Evolutionary conservation across 2,113 vertebrate genomes (phyloP).

Genomic region (Coturnix japonica): DNA sequence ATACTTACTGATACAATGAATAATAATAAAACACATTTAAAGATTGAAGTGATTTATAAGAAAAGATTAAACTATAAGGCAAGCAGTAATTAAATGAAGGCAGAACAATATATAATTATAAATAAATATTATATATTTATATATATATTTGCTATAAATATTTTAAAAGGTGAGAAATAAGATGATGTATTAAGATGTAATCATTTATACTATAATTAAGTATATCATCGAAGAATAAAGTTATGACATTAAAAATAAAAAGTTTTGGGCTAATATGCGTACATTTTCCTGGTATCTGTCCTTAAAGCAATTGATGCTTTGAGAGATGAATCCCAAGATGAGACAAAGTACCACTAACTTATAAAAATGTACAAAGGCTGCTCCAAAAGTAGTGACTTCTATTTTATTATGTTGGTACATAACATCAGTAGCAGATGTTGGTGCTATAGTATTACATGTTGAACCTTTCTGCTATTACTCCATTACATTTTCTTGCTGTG

Average conservation of each 20-base stretch:
- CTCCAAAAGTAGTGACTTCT: background rate
- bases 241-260: background rate
- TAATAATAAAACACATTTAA: slow-evolving; percentile 26
- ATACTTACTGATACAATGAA: slow-evolving; percentile 24
- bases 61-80: background rate
- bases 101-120: slow-evolving; percentile 25
- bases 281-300: background rate
- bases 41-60: slow-evolving; percentile 3
- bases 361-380: background rate
- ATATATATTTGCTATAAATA: too few relatives aligned
- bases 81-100: background rate
- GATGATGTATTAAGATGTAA: background rate
- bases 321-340: background rate
- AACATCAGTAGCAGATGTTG: too few relatives aligned
- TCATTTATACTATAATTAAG: slow-evolving; percentile 12
- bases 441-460: background rate
- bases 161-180: background rate
- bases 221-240: background rate
- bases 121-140: background rate
- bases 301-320: background rate
- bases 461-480: background rate
- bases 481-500: background rate
- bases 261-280: background rate
- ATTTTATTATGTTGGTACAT: background rate
- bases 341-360: background rate